Percentiles rank a stretch among this genome's conserved stretches.
Conservation (phyloP, 2,888 invertebrate species). For the Sphecodes monilicornis region DNA sequence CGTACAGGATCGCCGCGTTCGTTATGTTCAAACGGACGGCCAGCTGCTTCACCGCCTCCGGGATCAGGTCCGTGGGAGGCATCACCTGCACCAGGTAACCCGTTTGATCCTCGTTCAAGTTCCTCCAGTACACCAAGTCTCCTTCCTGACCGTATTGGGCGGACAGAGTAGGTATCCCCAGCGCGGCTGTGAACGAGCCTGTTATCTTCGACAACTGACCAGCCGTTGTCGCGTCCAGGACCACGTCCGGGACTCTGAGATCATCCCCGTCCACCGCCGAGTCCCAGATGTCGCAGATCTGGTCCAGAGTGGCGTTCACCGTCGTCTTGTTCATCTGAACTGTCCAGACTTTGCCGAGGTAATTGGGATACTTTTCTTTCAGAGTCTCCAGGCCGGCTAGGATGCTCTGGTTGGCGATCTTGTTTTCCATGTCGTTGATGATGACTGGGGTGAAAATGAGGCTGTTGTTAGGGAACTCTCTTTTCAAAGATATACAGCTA, state of each 20-base stretch:
- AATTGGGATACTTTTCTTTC: slow-evolving; percentile 71
- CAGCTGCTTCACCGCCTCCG: slow-evolving; percentile 93
- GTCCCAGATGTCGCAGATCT: slow-evolving; percentile 78
- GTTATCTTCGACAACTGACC: slow-evolving; percentile 94
- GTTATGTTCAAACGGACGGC: slow-evolving; percentile 94
- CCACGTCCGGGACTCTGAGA: slow-evolving; percentile 90
- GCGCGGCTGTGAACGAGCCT: slow-evolving; percentile 92
- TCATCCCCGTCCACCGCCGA: slow-evolving; percentile 84
- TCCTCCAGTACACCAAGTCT: slow-evolving; percentile 93
- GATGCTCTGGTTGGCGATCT: slow-evolving; percentile 78
- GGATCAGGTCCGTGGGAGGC: slow-evolving; percentile 94
- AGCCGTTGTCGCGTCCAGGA: slow-evolving; percentile 93
- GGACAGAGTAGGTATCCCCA: slow-evolving; percentile 93
- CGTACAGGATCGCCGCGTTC: slow-evolving; percentile 96
- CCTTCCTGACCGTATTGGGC: slow-evolving; percentile 94
- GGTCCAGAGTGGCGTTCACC: slow-evolving; percentile 71
- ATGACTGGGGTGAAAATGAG: slow-evolving; percentile 73
- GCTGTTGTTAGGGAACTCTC: neutral
- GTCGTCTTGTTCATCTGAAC: slow-evolving; percentile 75
- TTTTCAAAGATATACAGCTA: too few relatives aligned
- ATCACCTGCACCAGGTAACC: slow-evolving; percentile 84
- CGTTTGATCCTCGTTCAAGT: slow-evolving; percentile 89
- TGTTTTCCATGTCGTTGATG: slow-evolving; percentile 77
- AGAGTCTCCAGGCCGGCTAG: slow-evolving; percentile 73
- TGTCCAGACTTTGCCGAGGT: slow-evolving; percentile 74